Evolutionary conservation across 1,140 invertebrate species (phyloP), one percentile per base, ranked within the genome.

Genomic region (Zaprionus capensis): DNA sequence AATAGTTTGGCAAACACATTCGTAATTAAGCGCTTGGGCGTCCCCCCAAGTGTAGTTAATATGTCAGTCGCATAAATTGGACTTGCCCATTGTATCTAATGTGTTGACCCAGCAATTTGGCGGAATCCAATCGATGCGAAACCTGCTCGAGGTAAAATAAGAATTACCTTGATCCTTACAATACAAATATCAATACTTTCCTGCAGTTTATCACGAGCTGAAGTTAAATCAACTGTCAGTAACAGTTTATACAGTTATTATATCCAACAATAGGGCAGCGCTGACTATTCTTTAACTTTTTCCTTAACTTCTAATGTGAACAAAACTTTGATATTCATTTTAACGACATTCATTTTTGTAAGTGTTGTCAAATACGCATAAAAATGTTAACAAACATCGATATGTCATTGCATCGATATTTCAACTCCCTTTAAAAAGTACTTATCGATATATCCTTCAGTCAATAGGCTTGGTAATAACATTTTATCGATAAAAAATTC

Each of bases 11-110:
- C 81, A 70, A 69, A 66, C 76, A 69, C 72, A 75, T 36, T 80
- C 68, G 83, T 82, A 87, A 86, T 82, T 86, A 87, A 87, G 80
- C 76, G 80, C 53, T 56, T 68, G 36, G 66, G 59, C 41, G 78
- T 86, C 80, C 71, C 82, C 69, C 34, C 69, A 65, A 46, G 82
- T 82, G 80, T 76, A 82, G 80, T 85, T 86, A 84, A 79, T 82
- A 68, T 53, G 78, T 55, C 64, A 41, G 46, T 46, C 62, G 72
- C 66, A 86, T 86, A 77, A 87, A 87, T 82, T 86, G 62, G 57
- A 67, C 71, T 64, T 73, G 76, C 67, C 71, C 71, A 67, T 46
- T 67, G 51, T 44, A 64, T 58, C 61, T 70, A 28, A 68, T 71
- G 55, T 71, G 56, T 59, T 38, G 59, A 57, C 31, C 56, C 31